These are phyloP conservation scores for Unio delphinus DNA, from an alignment of 2,888 invertebrate genomes.

Conservation along the genomic window DNA sequence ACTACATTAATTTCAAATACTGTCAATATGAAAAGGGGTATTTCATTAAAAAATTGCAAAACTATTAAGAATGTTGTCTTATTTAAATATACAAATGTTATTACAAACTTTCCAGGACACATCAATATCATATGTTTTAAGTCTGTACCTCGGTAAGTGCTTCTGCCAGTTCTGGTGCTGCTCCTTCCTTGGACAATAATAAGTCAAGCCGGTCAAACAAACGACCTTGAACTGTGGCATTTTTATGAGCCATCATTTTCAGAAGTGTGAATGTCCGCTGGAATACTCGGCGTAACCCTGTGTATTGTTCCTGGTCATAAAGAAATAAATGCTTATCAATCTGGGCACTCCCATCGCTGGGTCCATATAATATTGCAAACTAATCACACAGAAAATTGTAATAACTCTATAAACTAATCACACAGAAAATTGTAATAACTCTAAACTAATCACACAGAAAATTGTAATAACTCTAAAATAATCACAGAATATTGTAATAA, in stretches of 20 bases:
- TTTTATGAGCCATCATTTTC: constrained; percentile 58
- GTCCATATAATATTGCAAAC: no score
- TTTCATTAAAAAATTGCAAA: no score
- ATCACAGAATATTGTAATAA: no score
- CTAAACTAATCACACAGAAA: not conserved
- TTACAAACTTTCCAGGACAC: no score
- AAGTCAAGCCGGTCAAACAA: constrained; percentile 67
- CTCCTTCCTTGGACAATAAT: constrained; percentile 63
- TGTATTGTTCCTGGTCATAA: constrained; percentile 60
- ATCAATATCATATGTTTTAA: no score
- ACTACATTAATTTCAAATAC: no score
- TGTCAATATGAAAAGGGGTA: no score
- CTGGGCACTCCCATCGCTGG: no score
- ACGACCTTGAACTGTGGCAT: constrained; percentile 63
- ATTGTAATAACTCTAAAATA: not conserved
- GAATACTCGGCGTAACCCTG: constrained; percentile 58
- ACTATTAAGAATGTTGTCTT: no score
- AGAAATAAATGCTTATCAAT: not conserved
- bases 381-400: no score
- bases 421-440: not conserved
- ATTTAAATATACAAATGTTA: no score
- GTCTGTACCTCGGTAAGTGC: constrained; percentile 56
- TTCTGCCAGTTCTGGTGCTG: constrained; percentile 62
- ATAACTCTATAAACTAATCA: no score
- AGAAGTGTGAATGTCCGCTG: constrained; percentile 62